A percentile compares a stretch with the other conserved stretches of the same genome.
Evolutionary conservation across 2,113 vertebrate genomes (phyloP).

Genomic region (Zosterops japonicus): DNA sequence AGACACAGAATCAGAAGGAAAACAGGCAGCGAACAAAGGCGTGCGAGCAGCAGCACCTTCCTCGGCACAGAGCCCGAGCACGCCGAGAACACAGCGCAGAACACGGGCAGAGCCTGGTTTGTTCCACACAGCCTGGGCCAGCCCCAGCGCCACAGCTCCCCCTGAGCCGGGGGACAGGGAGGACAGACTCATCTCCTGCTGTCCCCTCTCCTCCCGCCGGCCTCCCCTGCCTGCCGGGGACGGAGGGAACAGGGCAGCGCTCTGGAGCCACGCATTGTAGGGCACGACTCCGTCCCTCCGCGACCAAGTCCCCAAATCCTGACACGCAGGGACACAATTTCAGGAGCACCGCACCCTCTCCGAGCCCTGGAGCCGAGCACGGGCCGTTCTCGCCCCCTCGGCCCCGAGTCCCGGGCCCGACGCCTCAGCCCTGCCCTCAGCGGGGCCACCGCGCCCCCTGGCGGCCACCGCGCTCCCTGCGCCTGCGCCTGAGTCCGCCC

Average conservation of each 20-base stretch:
- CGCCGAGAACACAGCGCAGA: not conserved
- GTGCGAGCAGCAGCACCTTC: not conserved
- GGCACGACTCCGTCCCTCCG: not conserved
- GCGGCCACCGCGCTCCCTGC: not conserved
- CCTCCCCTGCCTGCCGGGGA: not conserved
- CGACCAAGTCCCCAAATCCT: fast-evolving
- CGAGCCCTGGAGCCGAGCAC: fast-evolving
- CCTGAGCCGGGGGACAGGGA: not conserved
- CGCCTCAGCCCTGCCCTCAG: not conserved
- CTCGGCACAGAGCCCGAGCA: fast-evolving
- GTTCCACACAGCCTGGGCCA: too few species aligned
- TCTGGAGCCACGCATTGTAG: fast-evolving
- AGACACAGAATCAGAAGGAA: not conserved
- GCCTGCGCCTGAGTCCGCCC: too few species aligned
- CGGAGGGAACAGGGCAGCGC: fast-evolving
- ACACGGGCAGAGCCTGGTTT: too few species aligned
- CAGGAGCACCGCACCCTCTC: too few species aligned
- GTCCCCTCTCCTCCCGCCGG: not conserved
- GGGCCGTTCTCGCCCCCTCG: fast-evolving
- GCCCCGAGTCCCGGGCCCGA: not conserved
- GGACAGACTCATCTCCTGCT: not conserved
- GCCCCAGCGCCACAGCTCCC: too few species aligned
- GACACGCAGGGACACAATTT: fast-evolving
- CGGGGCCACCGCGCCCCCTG: not conserved
- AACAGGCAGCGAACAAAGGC: not conserved